Evolutionary conservation across 2,888 invertebrate genomes (phyloP), one percentile per base, ranked within the genome.

Genomic region (Tupiocoris notatus): DNA sequence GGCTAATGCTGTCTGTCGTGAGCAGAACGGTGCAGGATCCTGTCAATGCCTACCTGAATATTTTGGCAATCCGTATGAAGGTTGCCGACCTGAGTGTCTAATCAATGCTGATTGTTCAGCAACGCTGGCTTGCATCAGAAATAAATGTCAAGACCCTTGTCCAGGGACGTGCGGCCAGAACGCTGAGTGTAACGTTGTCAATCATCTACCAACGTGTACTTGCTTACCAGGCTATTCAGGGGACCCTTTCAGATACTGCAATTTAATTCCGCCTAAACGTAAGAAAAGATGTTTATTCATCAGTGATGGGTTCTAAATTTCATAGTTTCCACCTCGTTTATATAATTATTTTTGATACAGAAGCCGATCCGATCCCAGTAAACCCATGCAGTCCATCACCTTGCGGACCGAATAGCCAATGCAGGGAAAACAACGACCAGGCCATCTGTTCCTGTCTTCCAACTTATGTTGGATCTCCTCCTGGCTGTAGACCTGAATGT

Each of bases 381-480:
- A 80, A 87, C 81, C 85, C 86, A 59, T 87, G 87, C 80, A 86
- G 85, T 80, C 86, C 86, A 76, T 84, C 85, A 63, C 89, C 88
- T 16, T 90, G 90, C 82, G 89, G 93, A n/a, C 85, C 91, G 9
- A 93, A 93, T 83, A 87, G 93, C 1, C 85, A 88, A 81, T 93
- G 93, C 82, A 81, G 82, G 18, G 82, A 81, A 62, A 78, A 81
- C 1, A 82, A 83, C 71, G 82, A 83, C 77, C 86, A 90, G 80
- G 92, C 91, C 66, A 84, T 88, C 78, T 93, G 93, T 81, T 88
- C 87, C 22, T 94, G 94, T 83, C 82, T 91, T 56, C 86, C 88
- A 0, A 90, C 91, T 81, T 92, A 91, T 82, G 88, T 88, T 79
- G 94, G 93, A 24, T 91, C 93, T 84, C 92, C 93, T 0, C 89